These are phyloP conservation scores for Menidia beryllina DNA, from an alignment of 2,113 vertebrate genomes.

Conservation along the genomic window DNA sequence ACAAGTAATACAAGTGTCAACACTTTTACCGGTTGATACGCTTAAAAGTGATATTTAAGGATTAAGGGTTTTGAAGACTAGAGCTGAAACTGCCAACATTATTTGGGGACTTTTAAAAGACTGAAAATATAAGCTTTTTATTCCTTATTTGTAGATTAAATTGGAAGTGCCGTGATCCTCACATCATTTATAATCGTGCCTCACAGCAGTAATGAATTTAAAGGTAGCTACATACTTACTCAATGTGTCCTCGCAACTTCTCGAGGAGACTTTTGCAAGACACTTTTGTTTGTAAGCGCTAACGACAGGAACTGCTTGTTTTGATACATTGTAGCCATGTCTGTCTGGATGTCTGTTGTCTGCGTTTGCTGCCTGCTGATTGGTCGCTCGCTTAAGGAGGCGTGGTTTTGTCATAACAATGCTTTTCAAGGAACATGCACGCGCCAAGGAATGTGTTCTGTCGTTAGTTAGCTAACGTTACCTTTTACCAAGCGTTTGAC, in stretches of 20 bases:
- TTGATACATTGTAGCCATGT: constrained; percentile 42
- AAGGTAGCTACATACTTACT: not conserved
- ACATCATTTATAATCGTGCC: not conserved
- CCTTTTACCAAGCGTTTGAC: not conserved
- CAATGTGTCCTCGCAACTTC: not conserved
- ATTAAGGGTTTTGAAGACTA: not conserved
- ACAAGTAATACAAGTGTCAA: not conserved
- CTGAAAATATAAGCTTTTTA: not conserved
- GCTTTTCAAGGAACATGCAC: constrained; percentile 75
- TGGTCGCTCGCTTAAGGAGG: constrained; percentile 42
- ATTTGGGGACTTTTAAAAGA: not conserved
- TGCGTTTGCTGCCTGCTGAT: constrained; percentile 54
- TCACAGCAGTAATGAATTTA: not conserved
- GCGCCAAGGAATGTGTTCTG: constrained; percentile 79
- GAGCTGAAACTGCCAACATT: not conserved
- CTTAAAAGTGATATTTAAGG: not conserved
- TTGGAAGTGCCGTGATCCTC: too few species aligned
- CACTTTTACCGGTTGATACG: not conserved
- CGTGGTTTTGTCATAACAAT: constrained; percentile 76
- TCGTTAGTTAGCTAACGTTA: constrained; percentile 20
- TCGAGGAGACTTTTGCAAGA: not conserved
- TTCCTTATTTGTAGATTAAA: too few species aligned
- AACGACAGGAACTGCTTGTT: constrained; percentile 56
- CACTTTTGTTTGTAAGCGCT: constrained; percentile 21
- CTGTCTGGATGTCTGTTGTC: constrained; percentile 62